A percentile compares a stretch with the other conserved stretches of the same genome.
phyloP scores from a whole-genome alignment of 2,888 invertebrate genomes.

The Ganaspis brasiliensis region DNA sequence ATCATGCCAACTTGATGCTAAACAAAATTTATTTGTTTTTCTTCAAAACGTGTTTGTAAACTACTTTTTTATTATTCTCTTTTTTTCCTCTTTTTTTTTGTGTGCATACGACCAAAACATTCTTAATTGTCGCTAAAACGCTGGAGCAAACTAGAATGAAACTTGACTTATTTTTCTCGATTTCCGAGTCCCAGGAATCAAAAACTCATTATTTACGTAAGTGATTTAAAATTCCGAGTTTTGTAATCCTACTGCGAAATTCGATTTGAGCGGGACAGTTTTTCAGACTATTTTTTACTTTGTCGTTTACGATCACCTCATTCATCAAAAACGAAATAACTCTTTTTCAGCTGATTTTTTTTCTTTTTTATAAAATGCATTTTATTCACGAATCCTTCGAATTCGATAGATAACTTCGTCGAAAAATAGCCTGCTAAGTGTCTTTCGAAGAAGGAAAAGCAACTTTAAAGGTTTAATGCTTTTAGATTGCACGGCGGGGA shows the following conservation, averaged over 20 bases:
- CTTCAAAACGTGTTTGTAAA: too few species aligned
- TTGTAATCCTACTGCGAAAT: not conserved
- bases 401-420: not conserved
- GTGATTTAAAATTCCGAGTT: not conserved
- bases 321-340: not conserved
- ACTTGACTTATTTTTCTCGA: not conserved
- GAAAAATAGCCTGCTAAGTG: constrained; percentile 13
- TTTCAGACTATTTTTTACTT: not conserved
- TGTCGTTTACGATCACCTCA: not conserved
- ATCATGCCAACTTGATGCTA: too few species aligned
- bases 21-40: too few species aligned
- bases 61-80: too few species aligned
- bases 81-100: not conserved
- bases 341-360: not conserved
- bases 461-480: constrained; percentile 25
- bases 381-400: not conserved
- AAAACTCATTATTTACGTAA: not conserved
- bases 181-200: not conserved
- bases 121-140: too few species aligned
- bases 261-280: not conserved
- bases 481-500: constrained; percentile 88
- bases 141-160: too few species aligned
- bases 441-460: not conserved
- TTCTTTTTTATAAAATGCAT: not conserved
- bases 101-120: too few species aligned